Evolutionary conservation across 92 coral and sea anemone species (phyloP).

Genomic region (Virgularia gustaviana): DNA sequence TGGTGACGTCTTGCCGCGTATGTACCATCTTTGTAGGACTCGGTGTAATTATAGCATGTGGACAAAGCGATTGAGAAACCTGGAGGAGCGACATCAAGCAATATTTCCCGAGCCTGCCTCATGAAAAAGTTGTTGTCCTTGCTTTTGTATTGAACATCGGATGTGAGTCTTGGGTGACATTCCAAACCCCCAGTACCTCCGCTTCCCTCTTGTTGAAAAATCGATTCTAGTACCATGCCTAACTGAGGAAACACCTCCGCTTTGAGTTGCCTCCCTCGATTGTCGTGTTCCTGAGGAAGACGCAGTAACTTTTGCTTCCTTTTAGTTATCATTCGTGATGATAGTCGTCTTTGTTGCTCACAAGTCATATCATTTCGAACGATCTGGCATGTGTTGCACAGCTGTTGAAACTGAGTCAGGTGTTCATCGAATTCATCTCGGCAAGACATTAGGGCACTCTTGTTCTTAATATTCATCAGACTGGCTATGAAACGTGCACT

Average conservation of each 20-base stretch:
- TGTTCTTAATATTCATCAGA: conserved; percentile 29
- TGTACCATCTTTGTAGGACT: conserved; percentile 30
- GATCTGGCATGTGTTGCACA: conserved; percentile 27
- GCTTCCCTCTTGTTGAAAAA: conserved; percentile 22
- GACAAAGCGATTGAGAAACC: conserved; percentile 31
- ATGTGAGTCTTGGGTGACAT: conserved; percentile 44
- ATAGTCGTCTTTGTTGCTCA: conserved; percentile 39
- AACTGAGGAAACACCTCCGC: conserved; percentile 23
- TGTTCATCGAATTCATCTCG: conserved; percentile 21
- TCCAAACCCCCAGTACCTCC: conserved; percentile 40
- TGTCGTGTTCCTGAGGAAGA: background rate
- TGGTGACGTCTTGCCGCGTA: conserved; percentile 43
- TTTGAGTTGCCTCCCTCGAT: conserved; percentile 7
- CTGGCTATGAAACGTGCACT: conserved; percentile 36
- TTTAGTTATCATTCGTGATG: conserved; percentile 22
- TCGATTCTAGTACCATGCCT: conserved; percentile 16
- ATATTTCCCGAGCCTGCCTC: conserved; percentile 41
- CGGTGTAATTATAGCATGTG: conserved; percentile 46
- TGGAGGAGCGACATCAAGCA: conserved; percentile 35
- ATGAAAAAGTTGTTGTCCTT: conserved; percentile 34
- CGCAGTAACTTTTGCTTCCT: conserved; percentile 24
- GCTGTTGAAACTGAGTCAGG: conserved; percentile 2
- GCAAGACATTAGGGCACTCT: conserved; percentile 30
- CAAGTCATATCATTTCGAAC: conserved; percentile 55
- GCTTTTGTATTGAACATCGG: conserved; percentile 15